Conservation (phyloP, 2,888 invertebrate genomes). For the Diarsia mendica region DNA sequence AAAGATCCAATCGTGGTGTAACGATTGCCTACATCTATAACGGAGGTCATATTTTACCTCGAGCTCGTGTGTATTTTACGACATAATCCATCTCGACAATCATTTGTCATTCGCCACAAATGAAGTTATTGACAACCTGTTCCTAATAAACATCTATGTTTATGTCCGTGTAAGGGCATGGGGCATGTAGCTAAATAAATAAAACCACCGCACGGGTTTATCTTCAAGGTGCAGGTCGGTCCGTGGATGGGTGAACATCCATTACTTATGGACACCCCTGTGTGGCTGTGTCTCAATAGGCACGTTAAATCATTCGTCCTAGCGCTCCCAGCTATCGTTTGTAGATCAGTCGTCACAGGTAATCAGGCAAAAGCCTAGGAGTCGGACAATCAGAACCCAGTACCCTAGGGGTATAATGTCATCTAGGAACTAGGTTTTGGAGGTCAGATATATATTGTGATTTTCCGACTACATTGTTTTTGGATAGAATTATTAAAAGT, state of each 20-base stretch:
- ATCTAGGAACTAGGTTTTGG: not conserved
- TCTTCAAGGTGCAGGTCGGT: not conserved
- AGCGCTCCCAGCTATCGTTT: not conserved
- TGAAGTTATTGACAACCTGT: slow-evolving; percentile 52
- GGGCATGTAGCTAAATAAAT: not conserved
- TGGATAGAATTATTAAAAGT: not conserved
- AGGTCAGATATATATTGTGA: not conserved
- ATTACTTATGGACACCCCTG: not conserved
- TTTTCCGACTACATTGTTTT: not conserved
- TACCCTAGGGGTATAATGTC: not conserved
- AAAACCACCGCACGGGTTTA: not conserved
- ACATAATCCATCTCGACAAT: slow-evolving; percentile 33
- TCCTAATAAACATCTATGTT: slow-evolving; percentile 38
- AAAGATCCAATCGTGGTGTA: slow-evolving; percentile 24
- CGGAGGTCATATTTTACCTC: slow-evolving; percentile 24
- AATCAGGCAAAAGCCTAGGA: not conserved
- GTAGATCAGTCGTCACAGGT: not conserved
- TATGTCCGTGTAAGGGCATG: slow-evolving; percentile 6
- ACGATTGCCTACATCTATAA: slow-evolving; percentile 20
- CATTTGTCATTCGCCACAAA: slow-evolving; percentile 56
- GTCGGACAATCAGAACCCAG: not conserved
- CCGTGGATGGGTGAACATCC: not conserved
- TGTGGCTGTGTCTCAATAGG: not conserved
- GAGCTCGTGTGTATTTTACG: slow-evolving; percentile 33
- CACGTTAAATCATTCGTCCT: not conserved